phyloP scores from a whole-genome alignment of 1,140 invertebrate genomes.

The Myzus persicae region DNA sequence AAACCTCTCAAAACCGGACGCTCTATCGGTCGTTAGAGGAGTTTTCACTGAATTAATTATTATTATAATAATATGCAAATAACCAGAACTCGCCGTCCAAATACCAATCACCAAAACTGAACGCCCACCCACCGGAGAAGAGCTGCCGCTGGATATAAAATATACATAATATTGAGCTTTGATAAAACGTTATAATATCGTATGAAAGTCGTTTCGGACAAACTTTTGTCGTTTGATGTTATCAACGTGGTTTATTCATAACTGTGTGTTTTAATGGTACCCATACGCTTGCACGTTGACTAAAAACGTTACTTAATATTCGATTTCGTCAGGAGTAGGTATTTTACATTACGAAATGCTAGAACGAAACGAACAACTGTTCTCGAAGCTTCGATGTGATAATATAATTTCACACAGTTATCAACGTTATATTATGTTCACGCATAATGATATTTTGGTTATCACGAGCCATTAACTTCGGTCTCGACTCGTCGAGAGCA shows the following conservation, averaged over 20 bases:
- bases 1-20: neutral
- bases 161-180: no score
- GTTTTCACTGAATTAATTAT: neutral
- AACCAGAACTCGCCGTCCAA: neutral
- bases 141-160: no score
- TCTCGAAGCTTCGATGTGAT: neutral
- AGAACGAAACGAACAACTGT: neutral
- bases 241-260: neutral
- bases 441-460: neutral
- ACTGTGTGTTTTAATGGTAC: neutral
- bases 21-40: no score
- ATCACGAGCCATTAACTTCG: neutral
- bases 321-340: no score
- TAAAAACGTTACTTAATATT: neutral
- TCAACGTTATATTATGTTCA: neutral
- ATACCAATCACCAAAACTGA: neutral
- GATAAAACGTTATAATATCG: no score
- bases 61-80: no score
- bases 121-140: neutral
- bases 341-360: neutral
- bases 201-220: neutral
- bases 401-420: neutral
- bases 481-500: neutral
- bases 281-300: neutral
- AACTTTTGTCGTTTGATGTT: neutral